phyloP scores from a whole-genome alignment of 1,140 invertebrate genomes.

The Frieseomelitta varia region DNA sequence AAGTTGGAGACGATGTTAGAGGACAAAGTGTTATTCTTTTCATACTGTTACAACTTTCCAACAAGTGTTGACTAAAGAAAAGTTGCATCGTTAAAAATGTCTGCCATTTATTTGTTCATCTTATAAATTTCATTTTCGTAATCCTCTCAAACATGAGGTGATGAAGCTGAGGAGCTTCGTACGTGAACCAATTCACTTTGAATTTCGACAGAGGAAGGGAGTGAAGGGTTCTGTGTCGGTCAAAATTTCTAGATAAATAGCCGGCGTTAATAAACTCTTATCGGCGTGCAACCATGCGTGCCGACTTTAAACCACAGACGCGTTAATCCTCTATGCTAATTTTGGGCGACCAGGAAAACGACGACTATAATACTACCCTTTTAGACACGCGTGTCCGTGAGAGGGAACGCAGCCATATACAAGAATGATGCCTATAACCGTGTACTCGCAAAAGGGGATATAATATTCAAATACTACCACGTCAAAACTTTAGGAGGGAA shows the following conservation, averaged over 20 bases:
- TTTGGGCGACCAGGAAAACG: conserved; percentile 60
- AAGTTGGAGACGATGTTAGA: too few relatives aligned
- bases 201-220: background rate
- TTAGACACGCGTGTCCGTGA: conserved; percentile 24
- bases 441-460: background rate
- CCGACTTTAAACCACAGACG: conserved; percentile 75
- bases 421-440: background rate
- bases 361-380: conserved; percentile 39
- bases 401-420: background rate
- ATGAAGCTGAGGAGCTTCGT: too few relatives aligned
- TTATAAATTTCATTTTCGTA: background rate
- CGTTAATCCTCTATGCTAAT: conserved; percentile 78
- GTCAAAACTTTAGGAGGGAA: too few relatives aligned
- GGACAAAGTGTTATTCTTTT: too few relatives aligned
- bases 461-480: background rate
- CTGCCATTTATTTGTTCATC: too few relatives aligned
- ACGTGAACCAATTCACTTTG: background rate
- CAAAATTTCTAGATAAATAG: conserved; percentile 68
- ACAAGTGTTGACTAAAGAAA: too few relatives aligned
- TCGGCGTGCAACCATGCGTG: conserved; percentile 75
- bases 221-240: conserved; percentile 3
- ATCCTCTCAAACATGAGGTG: too few relatives aligned
- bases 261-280: conserved; percentile 78
- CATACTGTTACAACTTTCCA: too few relatives aligned
- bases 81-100: too few relatives aligned